phyloP scores from a whole-genome alignment of 2,113 vertebrate genomes.

The Uria lomvia region DNA sequence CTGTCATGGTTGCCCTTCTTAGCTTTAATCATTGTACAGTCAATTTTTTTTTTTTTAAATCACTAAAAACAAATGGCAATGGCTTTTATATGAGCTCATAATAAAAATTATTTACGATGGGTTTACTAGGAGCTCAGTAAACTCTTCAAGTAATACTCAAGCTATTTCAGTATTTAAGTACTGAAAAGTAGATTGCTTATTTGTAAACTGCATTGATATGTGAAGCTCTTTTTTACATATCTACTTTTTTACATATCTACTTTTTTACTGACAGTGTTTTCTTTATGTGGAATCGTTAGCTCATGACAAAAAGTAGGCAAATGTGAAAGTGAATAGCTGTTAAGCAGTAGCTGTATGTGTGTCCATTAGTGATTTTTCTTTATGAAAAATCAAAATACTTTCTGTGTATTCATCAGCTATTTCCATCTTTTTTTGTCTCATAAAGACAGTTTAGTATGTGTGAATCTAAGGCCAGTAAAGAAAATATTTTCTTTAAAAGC shows the following conservation, averaged over 20 bases:
- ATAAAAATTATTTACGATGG: neutral
- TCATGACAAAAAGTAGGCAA: neutral
- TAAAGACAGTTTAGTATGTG: neutral
- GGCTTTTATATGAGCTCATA: neutral
- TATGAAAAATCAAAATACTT: neutral
- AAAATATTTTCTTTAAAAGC: neutral
- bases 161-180: neutral
- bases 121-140: neutral
- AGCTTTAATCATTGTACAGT: neutral
- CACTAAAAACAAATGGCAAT: neutral
- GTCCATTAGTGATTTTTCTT: neutral
- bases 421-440: neutral
- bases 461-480: neutral
- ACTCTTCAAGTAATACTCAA: neutral
- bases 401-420: neutral
- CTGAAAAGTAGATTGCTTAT: neutral
- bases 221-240: neutral
- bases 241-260: neutral
- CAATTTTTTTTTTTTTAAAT: neutral
- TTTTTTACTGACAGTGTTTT: neutral
- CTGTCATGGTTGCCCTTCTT: neutral
- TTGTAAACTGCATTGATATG: neutral
- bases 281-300: neutral
- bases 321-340: neutral
- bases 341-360: neutral